A percentile compares a stretch with the other conserved stretches of the same genome.
Conservation (phyloP, 2,113 vertebrate species). For the Labeo catla region DNA sequence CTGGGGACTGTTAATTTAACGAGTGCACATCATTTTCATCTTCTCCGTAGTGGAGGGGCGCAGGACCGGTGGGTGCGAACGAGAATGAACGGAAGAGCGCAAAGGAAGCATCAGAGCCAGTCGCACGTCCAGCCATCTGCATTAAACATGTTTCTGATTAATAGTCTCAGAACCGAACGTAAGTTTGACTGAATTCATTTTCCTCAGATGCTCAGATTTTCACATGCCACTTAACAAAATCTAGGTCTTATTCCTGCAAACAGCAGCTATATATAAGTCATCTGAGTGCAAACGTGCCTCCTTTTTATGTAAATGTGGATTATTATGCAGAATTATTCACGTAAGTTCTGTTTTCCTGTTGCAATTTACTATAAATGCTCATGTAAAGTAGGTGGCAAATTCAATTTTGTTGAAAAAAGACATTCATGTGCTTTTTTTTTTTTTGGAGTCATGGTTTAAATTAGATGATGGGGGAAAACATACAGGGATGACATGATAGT, state of each 20-base stretch:
- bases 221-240: not conserved
- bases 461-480: no score
- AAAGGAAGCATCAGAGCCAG: not conserved
- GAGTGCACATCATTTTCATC: slow-evolving; percentile 75
- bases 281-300: not conserved
- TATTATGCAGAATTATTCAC: not conserved
- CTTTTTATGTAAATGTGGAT: not conserved
- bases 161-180: not conserved
- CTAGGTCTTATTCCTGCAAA: not conserved
- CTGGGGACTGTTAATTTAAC: slow-evolving; percentile 75
- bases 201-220: not conserved
- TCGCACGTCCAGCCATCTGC: not conserved
- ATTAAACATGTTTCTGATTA: not conserved
- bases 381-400: no score
- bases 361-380: not conserved
- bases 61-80: slow-evolving; percentile 45
- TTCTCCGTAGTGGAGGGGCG: slow-evolving; percentile 60
- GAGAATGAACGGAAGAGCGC: not conserved
- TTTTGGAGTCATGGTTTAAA: no score
- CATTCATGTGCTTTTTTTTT: no score
- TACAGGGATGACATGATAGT: no score
- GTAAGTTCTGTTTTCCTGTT: not conserved
- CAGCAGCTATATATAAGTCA: not conserved
- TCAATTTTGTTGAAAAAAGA: no score
- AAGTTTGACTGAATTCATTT: not conserved